Conservation (phyloP, 2,113 vertebrate species). For the Salvelinus fontinalis region DNA sequence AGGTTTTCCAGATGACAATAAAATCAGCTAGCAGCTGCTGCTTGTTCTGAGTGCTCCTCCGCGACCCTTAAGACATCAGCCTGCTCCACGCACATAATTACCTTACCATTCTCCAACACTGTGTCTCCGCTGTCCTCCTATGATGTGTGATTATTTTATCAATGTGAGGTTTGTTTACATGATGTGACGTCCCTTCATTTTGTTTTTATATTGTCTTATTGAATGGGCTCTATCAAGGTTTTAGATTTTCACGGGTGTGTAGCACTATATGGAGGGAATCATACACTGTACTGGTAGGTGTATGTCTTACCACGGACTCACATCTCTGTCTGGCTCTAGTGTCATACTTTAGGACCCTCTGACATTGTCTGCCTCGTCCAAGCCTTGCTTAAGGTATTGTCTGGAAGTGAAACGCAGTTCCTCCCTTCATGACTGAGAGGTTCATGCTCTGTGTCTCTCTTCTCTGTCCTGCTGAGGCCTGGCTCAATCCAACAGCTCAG, state of each 20-base stretch:
- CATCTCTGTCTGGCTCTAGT: too few relatives aligned
- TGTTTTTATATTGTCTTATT: neutral
- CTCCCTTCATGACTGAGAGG: neutral
- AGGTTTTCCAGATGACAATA: conserved; percentile 47
- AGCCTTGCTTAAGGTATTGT: neutral
- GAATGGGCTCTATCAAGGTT: too few relatives aligned
- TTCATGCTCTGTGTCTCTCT: neutral
- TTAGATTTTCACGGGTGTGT: too few relatives aligned
- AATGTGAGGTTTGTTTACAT: conserved; percentile 6
- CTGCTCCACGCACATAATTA: conserved; percentile 44
- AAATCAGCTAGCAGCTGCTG: conserved; percentile 41
- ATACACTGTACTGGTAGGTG: too few relatives aligned
- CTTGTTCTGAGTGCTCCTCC: conserved; percentile 42
- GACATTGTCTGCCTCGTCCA: neutral
- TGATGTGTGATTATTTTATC: conserved; percentile 37
- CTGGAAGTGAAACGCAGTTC: neutral
- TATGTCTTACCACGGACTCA: too few relatives aligned
- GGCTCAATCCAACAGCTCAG: neutral
- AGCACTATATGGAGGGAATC: too few relatives aligned
- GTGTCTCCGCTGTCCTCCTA: conserved; percentile 12
- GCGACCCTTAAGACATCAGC: conserved; percentile 39
- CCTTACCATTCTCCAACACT: conserved; percentile 23
- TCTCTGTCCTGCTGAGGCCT: conserved; percentile 4
- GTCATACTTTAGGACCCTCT: neutral
- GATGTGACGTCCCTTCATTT: neutral